phyloP scores from a whole-genome alignment of 2,888 invertebrate genomes.

The Thera britannica region DNA sequence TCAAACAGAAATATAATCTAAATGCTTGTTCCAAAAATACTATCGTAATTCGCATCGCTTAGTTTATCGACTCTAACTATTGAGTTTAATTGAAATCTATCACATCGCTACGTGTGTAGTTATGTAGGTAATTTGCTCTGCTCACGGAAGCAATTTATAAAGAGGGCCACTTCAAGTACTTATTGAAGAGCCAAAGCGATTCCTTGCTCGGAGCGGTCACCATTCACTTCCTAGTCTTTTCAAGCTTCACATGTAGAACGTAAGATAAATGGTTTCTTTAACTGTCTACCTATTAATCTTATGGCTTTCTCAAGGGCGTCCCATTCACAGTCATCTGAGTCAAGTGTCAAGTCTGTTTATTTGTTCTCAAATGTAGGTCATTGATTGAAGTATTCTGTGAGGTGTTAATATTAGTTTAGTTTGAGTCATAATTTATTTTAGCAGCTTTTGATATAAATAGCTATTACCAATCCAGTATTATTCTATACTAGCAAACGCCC shows the following conservation, averaged over 20 bases:
- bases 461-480: no score
- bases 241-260: constrained; percentile 32
- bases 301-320: constrained; percentile 42
- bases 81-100: no score
- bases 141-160: constrained; percentile 27
- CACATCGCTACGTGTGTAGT: not conserved
- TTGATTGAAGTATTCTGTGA: not conserved
- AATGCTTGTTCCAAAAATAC: no score
- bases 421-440: no score
- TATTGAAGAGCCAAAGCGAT: constrained; percentile 30
- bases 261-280: constrained; percentile 35
- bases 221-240: constrained; percentile 42
- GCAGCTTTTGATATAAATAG: no score
- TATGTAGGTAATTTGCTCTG: constrained; percentile 4
- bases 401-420: no score
- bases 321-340: constrained; percentile 36
- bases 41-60: no score
- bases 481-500: no score
- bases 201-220: constrained; percentile 34
- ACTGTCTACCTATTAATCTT: constrained; percentile 38
- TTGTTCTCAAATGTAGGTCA: constrained; percentile 23
- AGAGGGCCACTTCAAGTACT: constrained; percentile 28
- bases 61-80: no score
- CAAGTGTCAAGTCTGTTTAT: constrained; percentile 34
- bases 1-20: no score